phyloP scores from a whole-genome alignment of 2,888 invertebrate species.

The Drosophila lacicola region DNA sequence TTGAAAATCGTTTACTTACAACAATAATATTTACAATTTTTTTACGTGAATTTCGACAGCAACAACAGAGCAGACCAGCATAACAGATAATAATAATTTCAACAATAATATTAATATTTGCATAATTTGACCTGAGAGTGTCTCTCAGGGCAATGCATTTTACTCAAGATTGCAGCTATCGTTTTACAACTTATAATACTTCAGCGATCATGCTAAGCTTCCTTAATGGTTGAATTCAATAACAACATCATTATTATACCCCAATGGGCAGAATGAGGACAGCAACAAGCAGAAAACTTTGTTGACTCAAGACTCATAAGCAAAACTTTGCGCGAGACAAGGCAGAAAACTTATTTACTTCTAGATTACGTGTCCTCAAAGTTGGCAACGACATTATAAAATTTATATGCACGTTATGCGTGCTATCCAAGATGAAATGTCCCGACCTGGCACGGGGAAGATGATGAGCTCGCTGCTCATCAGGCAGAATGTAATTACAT shows the following conservation, averaged over 20 bases:
- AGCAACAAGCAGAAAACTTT: conserved; percentile 20
- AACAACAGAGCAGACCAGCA: too few species aligned
- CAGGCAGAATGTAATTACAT: conserved; percentile 76
- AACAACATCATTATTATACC: conserved; percentile 44
- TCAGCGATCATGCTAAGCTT: conserved; percentile 22
- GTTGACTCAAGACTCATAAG: conserved; percentile 48
- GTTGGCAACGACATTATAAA: conserved; percentile 70
- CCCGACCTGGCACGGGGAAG: conserved; percentile 18
- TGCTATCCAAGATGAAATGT: conserved; percentile 71
- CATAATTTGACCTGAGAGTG: not conserved
- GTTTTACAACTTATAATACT: conserved; percentile 35
- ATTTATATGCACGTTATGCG: conserved; percentile 80
- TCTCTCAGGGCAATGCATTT: not conserved
- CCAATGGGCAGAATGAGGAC: conserved; percentile 29
- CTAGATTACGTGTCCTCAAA: conserved; percentile 73
- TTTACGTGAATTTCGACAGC: too few species aligned
- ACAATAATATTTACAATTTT: too few species aligned
- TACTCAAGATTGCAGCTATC: conserved; percentile 19
- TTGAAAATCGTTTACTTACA: too few species aligned
- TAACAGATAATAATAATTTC: too few species aligned
- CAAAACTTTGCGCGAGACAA: conserved; percentile 54
- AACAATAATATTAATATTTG: not conserved
- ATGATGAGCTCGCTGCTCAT: conserved; percentile 66
- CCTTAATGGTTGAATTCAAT: conserved; percentile 65
- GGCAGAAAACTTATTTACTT: conserved; percentile 69